phyloP scores from a whole-genome alignment of 2,888 invertebrate genomes.

The Stenolophus ochropezus region DNA sequence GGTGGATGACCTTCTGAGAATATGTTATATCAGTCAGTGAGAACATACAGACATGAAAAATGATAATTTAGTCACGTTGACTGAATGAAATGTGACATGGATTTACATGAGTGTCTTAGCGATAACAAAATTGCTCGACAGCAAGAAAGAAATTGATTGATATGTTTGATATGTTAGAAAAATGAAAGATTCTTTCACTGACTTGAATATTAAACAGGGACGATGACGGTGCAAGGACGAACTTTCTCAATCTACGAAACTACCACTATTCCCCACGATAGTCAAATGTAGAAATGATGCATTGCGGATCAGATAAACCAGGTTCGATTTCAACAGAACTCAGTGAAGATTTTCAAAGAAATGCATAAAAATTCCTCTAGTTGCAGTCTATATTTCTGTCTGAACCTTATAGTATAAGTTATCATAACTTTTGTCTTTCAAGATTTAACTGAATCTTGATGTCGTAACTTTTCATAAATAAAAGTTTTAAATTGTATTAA shows the following conservation, averaged over 20 bases:
- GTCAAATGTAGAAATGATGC: too few species aligned
- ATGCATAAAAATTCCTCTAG: too few species aligned
- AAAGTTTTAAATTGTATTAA: too few species aligned
- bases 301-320: too few species aligned
- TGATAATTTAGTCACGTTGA: constrained; percentile 32
- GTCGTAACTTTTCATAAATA: too few species aligned
- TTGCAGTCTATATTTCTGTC: too few species aligned
- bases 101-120: constrained; percentile 17
- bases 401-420: too few species aligned
- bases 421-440: too few species aligned
- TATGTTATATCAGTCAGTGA: background rate
- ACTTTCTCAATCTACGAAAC: background rate
- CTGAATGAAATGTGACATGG: constrained; percentile 31
- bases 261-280: too few species aligned
- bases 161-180: constrained; percentile 23
- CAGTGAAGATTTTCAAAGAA: too few species aligned
- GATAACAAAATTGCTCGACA: constrained; percentile 19
- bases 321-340: too few species aligned
- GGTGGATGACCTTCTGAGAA: background rate
- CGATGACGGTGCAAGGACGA: background rate
- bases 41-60: background rate
- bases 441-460: too few species aligned
- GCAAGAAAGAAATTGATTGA: constrained; percentile 32
- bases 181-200: constrained; percentile 35
- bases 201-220: constrained; percentile 14